Conservation (phyloP, 2,888 invertebrate species). For the Ferdinandea cuprea region DNA sequence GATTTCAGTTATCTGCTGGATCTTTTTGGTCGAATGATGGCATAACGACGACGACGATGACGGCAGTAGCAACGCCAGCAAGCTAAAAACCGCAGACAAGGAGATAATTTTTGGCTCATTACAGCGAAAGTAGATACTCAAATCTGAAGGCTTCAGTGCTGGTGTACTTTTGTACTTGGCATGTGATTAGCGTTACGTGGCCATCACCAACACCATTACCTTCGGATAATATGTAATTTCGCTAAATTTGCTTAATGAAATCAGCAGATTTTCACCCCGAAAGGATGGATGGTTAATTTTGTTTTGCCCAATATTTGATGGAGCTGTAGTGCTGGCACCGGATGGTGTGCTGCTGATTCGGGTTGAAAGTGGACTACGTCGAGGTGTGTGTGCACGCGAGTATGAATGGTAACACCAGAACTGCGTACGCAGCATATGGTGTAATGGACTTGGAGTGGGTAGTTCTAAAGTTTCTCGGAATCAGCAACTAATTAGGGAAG, state of each 20-base stretch:
- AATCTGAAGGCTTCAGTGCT: neutral
- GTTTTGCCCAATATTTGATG: slow-evolving; percentile 29
- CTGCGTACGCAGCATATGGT: slow-evolving; percentile 46
- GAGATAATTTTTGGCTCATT: slow-evolving; percentile 41
- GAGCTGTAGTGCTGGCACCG: slow-evolving; percentile 13
- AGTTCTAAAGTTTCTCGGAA: slow-evolving; percentile 15
- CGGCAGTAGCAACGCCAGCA: neutral
- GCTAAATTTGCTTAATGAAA: slow-evolving; percentile 60
- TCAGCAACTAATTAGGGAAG: slow-evolving; percentile 32
- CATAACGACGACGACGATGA: neutral
- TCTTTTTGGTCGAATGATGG: slow-evolving; percentile 51
- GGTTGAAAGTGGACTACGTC: too few species aligned
- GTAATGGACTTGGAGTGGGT: slow-evolving; percentile 41
- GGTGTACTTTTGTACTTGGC: neutral
- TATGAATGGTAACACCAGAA: slow-evolving; percentile 20
- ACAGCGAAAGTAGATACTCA: slow-evolving; percentile 28
- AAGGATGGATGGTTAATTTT: slow-evolving; percentile 46
- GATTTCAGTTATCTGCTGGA: slow-evolving; percentile 54
- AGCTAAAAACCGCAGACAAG: slow-evolving; percentile 44
- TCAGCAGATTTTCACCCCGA: slow-evolving; percentile 52
- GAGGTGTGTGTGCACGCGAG: slow-evolving; percentile 33
- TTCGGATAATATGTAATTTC: slow-evolving; percentile 50
- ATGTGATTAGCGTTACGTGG: slow-evolving; percentile 45
- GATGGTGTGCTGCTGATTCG: slow-evolving; percentile 5
- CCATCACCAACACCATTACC: slow-evolving; percentile 31